phyloP scores from a whole-genome alignment of 2,113 vertebrate genomes.

The Desmodus rotundus region DNA sequence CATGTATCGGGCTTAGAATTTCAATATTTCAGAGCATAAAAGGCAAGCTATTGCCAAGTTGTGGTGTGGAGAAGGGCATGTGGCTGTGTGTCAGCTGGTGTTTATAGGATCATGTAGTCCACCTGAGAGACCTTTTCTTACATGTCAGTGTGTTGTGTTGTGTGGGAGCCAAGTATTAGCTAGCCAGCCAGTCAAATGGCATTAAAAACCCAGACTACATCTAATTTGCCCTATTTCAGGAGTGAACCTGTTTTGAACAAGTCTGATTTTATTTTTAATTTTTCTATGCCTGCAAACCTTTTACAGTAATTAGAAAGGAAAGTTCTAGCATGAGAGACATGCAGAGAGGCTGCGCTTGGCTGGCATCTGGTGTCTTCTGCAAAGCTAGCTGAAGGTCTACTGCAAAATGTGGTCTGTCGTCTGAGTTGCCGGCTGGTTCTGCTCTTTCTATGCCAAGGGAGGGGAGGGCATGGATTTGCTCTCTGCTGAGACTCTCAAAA shows the following conservation, averaged over 20 bases:
- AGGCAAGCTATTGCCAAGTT: constrained; percentile 49
- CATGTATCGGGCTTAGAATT: constrained; percentile 18
- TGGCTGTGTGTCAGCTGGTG: not conserved
- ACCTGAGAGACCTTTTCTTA: constrained; percentile 22
- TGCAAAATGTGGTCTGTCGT: not conserved
- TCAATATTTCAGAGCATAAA: constrained; percentile 57
- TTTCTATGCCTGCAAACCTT: constrained; percentile 17
- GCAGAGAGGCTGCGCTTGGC: not conserved
- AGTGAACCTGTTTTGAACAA: constrained; percentile 28
- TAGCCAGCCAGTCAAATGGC: not conserved
- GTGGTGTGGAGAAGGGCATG: not conserved
- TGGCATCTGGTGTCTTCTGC: not conserved
- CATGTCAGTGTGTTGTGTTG: not conserved
- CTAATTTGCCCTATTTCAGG: constrained; percentile 52
- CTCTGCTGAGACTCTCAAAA: not conserved
- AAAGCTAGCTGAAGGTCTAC: not conserved
- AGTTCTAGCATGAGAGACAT: not conserved
- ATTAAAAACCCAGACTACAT: constrained; percentile 36
- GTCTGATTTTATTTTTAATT: constrained; percentile 36
- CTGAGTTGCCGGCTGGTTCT: not conserved
- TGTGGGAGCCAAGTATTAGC: not conserved
- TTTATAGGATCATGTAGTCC: not conserved
- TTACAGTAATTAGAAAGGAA: constrained; percentile 57
- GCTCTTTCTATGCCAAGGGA: not conserved
- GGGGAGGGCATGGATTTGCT: not conserved